Conservation (phyloP, 2,797 vertebrate species). For the Acanthopagrus latus region DNA sequence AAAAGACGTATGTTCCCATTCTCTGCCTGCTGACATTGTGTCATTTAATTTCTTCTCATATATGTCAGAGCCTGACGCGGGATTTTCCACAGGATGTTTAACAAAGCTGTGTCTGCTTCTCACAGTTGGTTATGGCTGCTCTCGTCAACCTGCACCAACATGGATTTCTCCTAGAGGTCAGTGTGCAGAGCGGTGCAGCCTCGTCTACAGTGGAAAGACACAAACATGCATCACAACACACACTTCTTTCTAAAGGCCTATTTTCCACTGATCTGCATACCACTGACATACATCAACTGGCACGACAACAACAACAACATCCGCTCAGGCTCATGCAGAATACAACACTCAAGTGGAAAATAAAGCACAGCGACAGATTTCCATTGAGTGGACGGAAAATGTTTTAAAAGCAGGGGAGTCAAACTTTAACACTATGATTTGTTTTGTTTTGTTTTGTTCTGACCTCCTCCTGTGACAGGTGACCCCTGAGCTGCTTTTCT, state of each 20-base stretch:
- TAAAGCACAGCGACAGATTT: slow-evolving; percentile 50
- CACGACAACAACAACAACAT: slow-evolving; percentile 49
- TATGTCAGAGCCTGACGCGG: slow-evolving; percentile 6
- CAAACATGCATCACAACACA: slow-evolving; percentile 4
- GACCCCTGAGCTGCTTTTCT: slow-evolving; percentile 84
- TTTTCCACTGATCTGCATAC: slow-evolving; percentile 58
- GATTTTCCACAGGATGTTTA: slow-evolving; percentile 52
- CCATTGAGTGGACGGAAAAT: slow-evolving; percentile 64
- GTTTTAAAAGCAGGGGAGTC: slow-evolving; percentile 20
- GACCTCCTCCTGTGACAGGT: slow-evolving; percentile 70
- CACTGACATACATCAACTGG: slow-evolving; percentile 39
- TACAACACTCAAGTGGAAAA: slow-evolving; percentile 62
- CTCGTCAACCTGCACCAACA: slow-evolving; percentile 76
- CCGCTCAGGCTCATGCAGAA: slow-evolving; percentile 43
- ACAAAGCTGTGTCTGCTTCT: slow-evolving; percentile 36
- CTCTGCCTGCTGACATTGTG: neutral
- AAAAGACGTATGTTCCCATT: slow-evolving; percentile 82
- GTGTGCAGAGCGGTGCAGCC: slow-evolving; percentile 45
- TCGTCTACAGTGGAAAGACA: slow-evolving; percentile 27
- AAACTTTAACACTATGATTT: slow-evolving; percentile 10
- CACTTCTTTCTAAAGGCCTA: slow-evolving; percentile 11
- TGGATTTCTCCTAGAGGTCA: slow-evolving; percentile 84
- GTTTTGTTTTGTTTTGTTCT: slow-evolving; percentile 34
- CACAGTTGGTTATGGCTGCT: slow-evolving; percentile 83
- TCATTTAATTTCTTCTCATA: neutral